Evolutionary conservation across 2,797 vertebrate genomes (phyloP), one percentile per base, ranked within the genome.

Genomic region (Tokudaia muenninki): DNA sequence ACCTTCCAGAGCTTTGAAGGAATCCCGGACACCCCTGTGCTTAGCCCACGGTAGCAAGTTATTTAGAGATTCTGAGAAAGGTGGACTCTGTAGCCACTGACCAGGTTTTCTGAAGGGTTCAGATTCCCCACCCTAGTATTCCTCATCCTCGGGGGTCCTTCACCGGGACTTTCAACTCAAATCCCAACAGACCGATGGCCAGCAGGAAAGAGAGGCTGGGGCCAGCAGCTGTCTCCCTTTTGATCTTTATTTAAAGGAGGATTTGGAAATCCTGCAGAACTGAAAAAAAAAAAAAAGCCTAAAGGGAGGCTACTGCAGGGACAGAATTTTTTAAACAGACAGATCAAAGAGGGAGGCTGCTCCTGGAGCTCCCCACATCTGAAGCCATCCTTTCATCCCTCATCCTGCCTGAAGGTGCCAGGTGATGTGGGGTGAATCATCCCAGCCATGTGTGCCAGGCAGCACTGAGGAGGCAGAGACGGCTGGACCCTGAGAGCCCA

Each of bases 221-320:
- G 95, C 88, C 78, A 95, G 95, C 98, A 94, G 94, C 83, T 17
- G 94, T 82, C 87, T 96, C 84, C 94, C 80, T 94, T 98, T 98
- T 98, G 97, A 98, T 98, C 97, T 98, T 97, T 61, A 92, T 96
- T 97, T 98, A 96, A 97, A 97, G 97, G 95, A 86, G 97, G 96
- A 98, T 97, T 95, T 97, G 97, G 97, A 97, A 97, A 90, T 94
- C 93, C 87, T 92, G 97, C 96, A 95, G 95, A 89, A 96, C 2
- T 26, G 59, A 84, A 3, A 41, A 41, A 41, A 41, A 41, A 41
- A 41, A 41, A 96, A 52, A 91, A 24, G 61, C 84, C 65, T 29
- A 52, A 89, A 92, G 97, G 29, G 63, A 97, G 57, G 41, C 94
- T 1, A 59, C 90, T 77, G 65, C 44, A 91, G 96, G 95, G 95